Evolutionary conservation across 1,140 invertebrate genomes (phyloP), one percentile per base, ranked within the genome.

Genomic region (Psilanteris sp.): DNA sequence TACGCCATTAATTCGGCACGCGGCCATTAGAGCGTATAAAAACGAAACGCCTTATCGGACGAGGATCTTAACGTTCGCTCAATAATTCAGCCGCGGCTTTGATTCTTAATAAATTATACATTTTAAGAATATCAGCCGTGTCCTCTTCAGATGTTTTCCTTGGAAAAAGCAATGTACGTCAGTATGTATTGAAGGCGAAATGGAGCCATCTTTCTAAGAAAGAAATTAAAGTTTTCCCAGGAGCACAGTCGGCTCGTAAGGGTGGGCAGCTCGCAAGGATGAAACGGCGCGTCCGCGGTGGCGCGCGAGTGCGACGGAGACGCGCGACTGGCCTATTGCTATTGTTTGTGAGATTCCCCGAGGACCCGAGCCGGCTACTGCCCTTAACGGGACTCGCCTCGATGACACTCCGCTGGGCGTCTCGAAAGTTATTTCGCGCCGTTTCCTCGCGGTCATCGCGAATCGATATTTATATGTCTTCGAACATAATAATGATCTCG

Each of bases 211-310:
- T 82, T 84, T 82, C 78, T 79, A 76, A 73, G 81, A 85, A 85
- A 84, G 82, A 83, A 86, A 86, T 86, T 85, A 86, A 85, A 85
- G 76, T 86, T 85, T 84, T 83, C 84, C 83, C 83, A 24, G 29
- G 68, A 79, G 84, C 70, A 84, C 81, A 80, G 78, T 80, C 71
- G 59, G 44, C 43, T 16, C 36, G 73, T 74, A 73, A 78, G 77
- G 75, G 75, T 62, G 67, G 73, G 74, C 59, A 82, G 79, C 74
- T 77, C 61, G 70, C n/a, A 68, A 80, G 68, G 78, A 79, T 77
- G 71, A 73, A 48, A 64, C 52, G 39, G 54, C 52, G 20, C 44
- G 37, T 32, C 36, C 46, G 64, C 41, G 31, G 27, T 55, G n/a
- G n/a, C 50, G 9, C 39, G 26, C 32, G 22, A 43, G 29, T 26